Evolutionary conservation across 2,797 vertebrate species (phyloP).

Genomic region (Salarias fasciatus): DNA sequence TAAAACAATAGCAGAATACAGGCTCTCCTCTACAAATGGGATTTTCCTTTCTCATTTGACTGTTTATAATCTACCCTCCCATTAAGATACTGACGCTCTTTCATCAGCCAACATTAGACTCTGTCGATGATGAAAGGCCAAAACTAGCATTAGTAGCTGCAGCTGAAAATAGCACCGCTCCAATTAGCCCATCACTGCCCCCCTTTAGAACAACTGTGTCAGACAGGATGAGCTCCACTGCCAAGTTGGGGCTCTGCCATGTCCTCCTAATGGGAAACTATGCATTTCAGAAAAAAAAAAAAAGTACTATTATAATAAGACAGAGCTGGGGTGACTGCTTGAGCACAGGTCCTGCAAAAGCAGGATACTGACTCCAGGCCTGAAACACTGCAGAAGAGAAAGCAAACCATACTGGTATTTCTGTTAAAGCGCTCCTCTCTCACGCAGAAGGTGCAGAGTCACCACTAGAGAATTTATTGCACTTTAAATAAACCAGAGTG

Average conservation of each 20-base stretch:
- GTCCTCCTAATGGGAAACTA: conserved; percentile 34
- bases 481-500: conserved; percentile 9
- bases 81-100: conserved; percentile 43
- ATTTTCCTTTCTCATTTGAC: no score
- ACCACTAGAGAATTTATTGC: neutral
- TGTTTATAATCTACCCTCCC: no score
- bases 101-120: conserved; percentile 63
- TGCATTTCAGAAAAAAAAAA: conserved; percentile 6
- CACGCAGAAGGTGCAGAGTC: conserved; percentile 2
- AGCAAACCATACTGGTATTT: neutral
- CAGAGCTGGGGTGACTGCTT: conserved; percentile 29
- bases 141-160: conserved; percentile 44
- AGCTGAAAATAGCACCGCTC: conserved; percentile 71
- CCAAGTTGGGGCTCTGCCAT: conserved; percentile 41
- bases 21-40: no score
- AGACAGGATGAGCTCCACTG: conserved; percentile 40
- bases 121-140: conserved; percentile 54
- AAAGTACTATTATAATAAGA: neutral
- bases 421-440: neutral
- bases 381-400: neutral
- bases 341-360: neutral
- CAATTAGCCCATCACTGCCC: conserved; percentile 65
- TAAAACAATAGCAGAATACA: no score
- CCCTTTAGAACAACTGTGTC: conserved; percentile 54
- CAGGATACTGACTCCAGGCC: neutral